Base-by-base conservation (phyloP, 2,113 vertebrate genomes). In the Thermophis baileyi region DNA sequence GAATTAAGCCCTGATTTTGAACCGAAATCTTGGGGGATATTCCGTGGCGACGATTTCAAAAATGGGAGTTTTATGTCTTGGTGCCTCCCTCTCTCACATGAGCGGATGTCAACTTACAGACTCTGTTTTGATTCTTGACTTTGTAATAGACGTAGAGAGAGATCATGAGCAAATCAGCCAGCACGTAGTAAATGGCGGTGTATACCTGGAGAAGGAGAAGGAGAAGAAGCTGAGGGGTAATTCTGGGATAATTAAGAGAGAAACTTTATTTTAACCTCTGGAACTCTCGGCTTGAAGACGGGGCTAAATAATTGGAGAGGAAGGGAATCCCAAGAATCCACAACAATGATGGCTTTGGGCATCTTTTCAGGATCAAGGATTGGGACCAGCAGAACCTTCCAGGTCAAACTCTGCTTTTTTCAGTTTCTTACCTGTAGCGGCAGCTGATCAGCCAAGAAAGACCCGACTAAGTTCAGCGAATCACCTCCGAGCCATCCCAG, bases 401-500 rank as follows among this genome's bases (percentile, higher is more conserved):
- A 47, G 20, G 25, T 35, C 4, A 6, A 16, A 1, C 30, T 10
- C 44, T n/a, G 57, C 1, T 2, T 40, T 40, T 9, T 81, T 3
- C 6, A 4, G 22, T 6, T 8, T 5, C 81, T 90, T 95, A 99
- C 99, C 99, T 99, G 99, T 91, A 99, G 97, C 0, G 99, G 99
- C 93, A 99, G 97, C 96, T 99, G 99, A 50, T 99, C 94, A 0
- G 99, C 99, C 87, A 99, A 97, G 96, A 99, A 99, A 25, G 99
- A 99, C 9, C 99, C 99, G 1, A 99, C 94, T 90, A 99, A 97
- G 94, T 99, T 99, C 35, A 99, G 99, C n/a, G 98, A 97, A 95
- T 99, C 99, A 1, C 99, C 99, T 0, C 96, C 98, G 16, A 99
- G 96, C 99, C 99, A 99, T 85, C 99, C 98, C 94, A 99, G 95